Evolutionary conservation across 2,888 invertebrate species (phyloP).

Genomic region (Sisyra nigra): DNA sequence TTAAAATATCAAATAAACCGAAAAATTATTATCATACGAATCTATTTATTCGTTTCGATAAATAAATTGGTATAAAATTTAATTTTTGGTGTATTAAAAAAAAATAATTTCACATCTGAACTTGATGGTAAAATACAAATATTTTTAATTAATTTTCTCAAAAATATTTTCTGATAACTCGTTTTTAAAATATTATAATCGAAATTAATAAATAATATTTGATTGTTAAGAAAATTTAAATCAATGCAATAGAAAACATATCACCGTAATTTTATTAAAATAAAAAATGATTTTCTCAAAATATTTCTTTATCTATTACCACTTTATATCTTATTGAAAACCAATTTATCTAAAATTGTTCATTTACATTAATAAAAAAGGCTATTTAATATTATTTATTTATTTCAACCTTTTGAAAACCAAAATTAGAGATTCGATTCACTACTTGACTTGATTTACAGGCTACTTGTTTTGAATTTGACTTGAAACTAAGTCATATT

Average conservation of each 20-base stretch:
- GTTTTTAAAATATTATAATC: not conserved
- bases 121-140: too few relatives aligned
- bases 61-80: not conserved
- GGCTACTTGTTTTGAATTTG: too few relatives aligned
- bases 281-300: not conserved
- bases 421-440: too few relatives aligned
- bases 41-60: not conserved
- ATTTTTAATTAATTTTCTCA: constrained; percentile 3
- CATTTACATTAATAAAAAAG: too few relatives aligned
- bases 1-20: not conserved
- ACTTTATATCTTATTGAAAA: not conserved
- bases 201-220: not conserved
- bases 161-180: not conserved
- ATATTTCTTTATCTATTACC: not conserved
- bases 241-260: not conserved
- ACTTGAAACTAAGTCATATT: too few relatives aligned
- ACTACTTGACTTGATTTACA: too few relatives aligned
- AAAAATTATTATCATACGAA: not conserved
- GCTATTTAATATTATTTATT: too few relatives aligned
- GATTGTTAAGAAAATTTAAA: not conserved
- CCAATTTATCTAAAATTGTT: not conserved
- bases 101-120: too few relatives aligned
- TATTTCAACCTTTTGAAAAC: too few relatives aligned
- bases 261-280: not conserved
- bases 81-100: too few relatives aligned